Conservation (phyloP, 2,888 invertebrate genomes). For the Pseudolycoriella hygida region DNA sequence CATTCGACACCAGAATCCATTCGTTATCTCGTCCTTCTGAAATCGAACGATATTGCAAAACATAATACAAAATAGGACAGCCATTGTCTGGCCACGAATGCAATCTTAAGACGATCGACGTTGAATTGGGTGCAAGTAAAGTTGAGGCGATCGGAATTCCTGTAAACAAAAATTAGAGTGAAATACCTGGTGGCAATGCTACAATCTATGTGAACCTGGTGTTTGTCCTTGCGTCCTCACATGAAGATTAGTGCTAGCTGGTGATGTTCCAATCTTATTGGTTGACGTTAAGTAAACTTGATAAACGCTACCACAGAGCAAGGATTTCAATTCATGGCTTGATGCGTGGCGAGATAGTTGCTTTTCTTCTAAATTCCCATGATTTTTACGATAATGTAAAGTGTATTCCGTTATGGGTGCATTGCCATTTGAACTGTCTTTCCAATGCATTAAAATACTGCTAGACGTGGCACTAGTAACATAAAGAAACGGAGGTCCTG, state of each 20-base stretch:
- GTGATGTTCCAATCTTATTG: constrained; percentile 53
- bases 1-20: constrained; percentile 55
- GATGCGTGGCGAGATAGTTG: constrained; percentile 44
- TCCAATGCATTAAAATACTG: constrained; percentile 58
- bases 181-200: too few relatives aligned
- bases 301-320: constrained; percentile 55
- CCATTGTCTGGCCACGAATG: constrained; percentile 60
- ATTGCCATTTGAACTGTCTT: constrained; percentile 48
- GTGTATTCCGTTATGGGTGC: constrained; percentile 50
- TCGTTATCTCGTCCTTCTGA: constrained; percentile 37
- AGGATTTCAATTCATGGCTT: constrained; percentile 47
- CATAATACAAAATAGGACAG: constrained; percentile 49
- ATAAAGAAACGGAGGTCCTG: constrained; percentile 51
- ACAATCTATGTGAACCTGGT: too few relatives aligned
- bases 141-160: constrained; percentile 44
- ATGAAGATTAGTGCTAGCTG: constrained; percentile 46
- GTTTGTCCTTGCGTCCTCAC: constrained; percentile 54
- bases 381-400: constrained; percentile 43
- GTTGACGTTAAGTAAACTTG: constrained; percentile 50
- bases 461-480: constrained; percentile 59
- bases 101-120: constrained; percentile 43
- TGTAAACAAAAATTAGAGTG: too few relatives aligned
- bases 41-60: constrained; percentile 45
- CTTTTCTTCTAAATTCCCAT: constrained; percentile 46
- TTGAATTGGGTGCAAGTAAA: constrained; percentile 51